Base-by-base conservation (phyloP, 2,113 vertebrate genomes). In the Oplegnathus fasciatus region DNA sequence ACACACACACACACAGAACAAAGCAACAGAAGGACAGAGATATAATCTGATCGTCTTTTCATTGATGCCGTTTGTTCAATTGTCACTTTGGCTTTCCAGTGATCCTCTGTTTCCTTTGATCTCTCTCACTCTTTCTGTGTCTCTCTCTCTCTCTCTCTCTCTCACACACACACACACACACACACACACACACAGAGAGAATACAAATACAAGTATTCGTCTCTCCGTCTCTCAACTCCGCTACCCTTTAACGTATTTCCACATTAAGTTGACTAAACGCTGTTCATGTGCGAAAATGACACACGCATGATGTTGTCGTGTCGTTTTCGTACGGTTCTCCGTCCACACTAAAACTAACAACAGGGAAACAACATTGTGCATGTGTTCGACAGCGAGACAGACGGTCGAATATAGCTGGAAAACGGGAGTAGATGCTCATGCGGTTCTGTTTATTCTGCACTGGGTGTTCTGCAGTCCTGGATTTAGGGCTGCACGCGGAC, bases 61-160 rank as follows among this genome's bases (percentile, higher is more conserved):
- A 76, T 60, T 75, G 82, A 62, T 76, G 85, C 46, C 70, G 72
- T 87, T 89, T 89, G 88, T 89, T 87, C 82, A 82, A 82, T 87
- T 85, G 85, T 84, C 85, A 82, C 78, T 85, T 87, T 89, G 78
- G 69, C 81, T 84, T 86, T 89, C 46, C 42, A 50, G 74, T 85
- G 86, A 81, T 86, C 73, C 22, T 60, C 75, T 50, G 72, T 57
- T 73, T 78, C 75, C 34, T 78, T 57, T 86, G 34, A 82, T 78
- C 84, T 58, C 65, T n/a, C 57, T 50, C 54, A 37, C 34, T 37
- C 34, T 37, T 6, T 44, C 50, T 32, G 3, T 20, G 26, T 9
- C 68, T 17, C 50, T 9, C 14, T 20, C 14, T 7, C 13, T 14
- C 60, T 2, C 71, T 14, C n/a, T 22, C 42, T 14, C 26, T 15